phyloP scores from a whole-genome alignment of 2,888 invertebrate species.

The Andrena flavipes region DNA sequence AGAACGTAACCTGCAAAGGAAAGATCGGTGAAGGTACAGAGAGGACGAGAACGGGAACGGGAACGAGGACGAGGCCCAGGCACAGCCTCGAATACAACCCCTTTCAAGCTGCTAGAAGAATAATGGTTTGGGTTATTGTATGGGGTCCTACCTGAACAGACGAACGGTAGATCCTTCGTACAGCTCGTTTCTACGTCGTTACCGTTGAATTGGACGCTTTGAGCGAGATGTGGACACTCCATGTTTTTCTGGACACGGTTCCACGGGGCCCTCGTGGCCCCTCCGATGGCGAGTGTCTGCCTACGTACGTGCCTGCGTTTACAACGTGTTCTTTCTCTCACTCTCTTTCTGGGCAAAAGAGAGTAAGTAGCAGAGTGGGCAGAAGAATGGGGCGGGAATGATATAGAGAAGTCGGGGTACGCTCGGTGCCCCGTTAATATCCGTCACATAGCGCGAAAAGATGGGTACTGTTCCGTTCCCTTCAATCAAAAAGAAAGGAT shows the following conservation, averaged over 20 bases:
- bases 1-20: constrained; percentile 38
- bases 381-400: constrained; percentile 57
- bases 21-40: constrained; percentile 25
- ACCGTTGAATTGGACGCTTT: constrained; percentile 86
- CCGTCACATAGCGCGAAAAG: constrained; percentile 56
- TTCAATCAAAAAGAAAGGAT: constrained; percentile 56
- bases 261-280: constrained; percentile 77
- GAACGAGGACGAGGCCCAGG: constrained; percentile 26
- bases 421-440: constrained; percentile 58
- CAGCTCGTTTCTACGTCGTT: constrained; percentile 80
- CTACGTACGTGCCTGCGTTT: constrained; percentile 67
- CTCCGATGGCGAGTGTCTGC: constrained; percentile 63
- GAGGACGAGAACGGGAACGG: background rate
- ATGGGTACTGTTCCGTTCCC: constrained; percentile 66
- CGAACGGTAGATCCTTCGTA: constrained; percentile 86
- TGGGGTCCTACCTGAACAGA: constrained; percentile 87
- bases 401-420: constrained; percentile 62
- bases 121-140: constrained; percentile 42
- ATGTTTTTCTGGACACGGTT: constrained; percentile 83
- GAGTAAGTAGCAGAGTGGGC: constrained; percentile 40
- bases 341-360: constrained; percentile 54
- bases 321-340: constrained; percentile 64
- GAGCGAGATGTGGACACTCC: constrained; percentile 90
- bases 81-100: constrained; percentile 4
- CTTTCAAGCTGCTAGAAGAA: constrained; percentile 36